Base-by-base conservation (phyloP, 2,888 invertebrate species). In the Therioaphis trifolii region DNA sequence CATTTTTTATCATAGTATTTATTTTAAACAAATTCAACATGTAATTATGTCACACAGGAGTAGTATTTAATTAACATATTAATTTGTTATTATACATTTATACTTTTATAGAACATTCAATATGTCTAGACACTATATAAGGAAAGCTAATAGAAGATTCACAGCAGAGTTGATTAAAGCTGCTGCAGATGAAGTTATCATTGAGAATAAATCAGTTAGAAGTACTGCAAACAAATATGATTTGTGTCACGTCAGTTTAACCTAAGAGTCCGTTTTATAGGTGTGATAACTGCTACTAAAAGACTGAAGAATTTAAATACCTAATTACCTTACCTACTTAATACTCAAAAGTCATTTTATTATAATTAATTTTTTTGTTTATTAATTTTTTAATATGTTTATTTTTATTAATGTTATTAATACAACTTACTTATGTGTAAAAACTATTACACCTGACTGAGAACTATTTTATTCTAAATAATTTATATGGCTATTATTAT, bases 211-310 rank as follows among this genome's bases (percentile, higher is more conserved):
- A 15, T 58, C 15, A 7, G 58, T 58, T n/a, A n/a, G n/a, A n/a
- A n/a, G n/a, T n/a, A n/a, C n/a, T n/a, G n/a, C n/a, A n/a, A n/a
- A n/a, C n/a, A n/a, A n/a, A n/a, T n/a, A n/a, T n/a, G n/a, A n/a
- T n/a, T n/a, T n/a, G n/a, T n/a, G n/a, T n/a, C n/a, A n/a, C n/a
- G n/a, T n/a, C n/a, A n/a, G n/a, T n/a, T n/a, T n/a, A n/a, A n/a
- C n/a, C n/a, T n/a, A 63, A 18, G 29, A 63, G 63, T 15, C 63
- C 63, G 29, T 63, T 63, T n/a, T n/a, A n/a, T n/a, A n/a, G n/a
- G n/a, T n/a, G n/a, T n/a, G n/a, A n/a, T n/a, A n/a, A n/a, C n/a
- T 63, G 63, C 63, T 29, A 63, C 63, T 63, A 63, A 63, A 63
- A 63, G 29, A 63, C 63, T 63, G 29, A 63, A 63, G 14, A 12